These are phyloP conservation scores for Cyphomyrmex costatus DNA, from an alignment of 1,140 invertebrate genomes.

Conservation along the genomic window DNA sequence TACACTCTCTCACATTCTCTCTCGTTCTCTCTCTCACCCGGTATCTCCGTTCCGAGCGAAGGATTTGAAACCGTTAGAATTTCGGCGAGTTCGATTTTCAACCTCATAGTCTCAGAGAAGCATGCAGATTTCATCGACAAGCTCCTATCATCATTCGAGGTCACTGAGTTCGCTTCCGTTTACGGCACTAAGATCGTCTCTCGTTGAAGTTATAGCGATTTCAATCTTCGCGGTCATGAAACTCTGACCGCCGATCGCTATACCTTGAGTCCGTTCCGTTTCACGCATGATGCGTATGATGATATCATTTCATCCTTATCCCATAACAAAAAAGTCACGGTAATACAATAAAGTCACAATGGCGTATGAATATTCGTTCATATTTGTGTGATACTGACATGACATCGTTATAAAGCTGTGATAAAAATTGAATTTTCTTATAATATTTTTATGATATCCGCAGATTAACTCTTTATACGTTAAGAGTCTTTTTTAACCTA, in stretches of 20 bases:
- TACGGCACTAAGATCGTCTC: not conserved
- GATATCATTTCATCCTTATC: no score
- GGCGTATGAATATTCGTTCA: no score
- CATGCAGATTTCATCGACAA: not conserved
- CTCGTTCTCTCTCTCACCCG: not conserved
- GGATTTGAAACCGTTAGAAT: slow-evolving; percentile 6
- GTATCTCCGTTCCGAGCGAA: not conserved
- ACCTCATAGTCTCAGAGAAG: not conserved
- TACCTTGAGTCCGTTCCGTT: not conserved
- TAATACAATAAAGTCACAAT: no score
- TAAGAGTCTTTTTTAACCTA: no score
- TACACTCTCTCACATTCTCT: not conserved
- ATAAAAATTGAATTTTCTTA: no score
- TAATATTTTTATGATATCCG: no score
- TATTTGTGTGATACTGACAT: no score
- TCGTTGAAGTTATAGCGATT: slow-evolving; percentile 25
- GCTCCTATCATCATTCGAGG: not conserved
- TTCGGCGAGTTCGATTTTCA: not conserved
- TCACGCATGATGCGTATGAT: no score
- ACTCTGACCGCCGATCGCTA: slow-evolving; percentile 14
- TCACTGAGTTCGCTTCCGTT: not conserved
- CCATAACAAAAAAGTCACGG: no score
- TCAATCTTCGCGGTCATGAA: not conserved
- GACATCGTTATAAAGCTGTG: no score
- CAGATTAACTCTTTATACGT: no score